Base-by-base conservation (phyloP, 2,797 vertebrate species). In the Darevskia nairensis region DNA sequence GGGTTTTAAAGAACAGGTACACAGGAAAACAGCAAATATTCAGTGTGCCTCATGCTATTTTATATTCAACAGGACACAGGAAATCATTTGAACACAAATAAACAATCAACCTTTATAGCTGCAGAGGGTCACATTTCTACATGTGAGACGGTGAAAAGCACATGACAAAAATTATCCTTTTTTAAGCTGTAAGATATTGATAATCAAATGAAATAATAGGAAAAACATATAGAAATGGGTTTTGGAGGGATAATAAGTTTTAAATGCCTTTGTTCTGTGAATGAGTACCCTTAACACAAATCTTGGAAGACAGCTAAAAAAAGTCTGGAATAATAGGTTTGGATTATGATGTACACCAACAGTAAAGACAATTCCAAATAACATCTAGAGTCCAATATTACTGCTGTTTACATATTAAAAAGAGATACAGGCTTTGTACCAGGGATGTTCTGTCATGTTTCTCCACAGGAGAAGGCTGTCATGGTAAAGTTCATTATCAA, bases 371-470 rank as follows among this genome's bases (percentile, higher is more conserved):
- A 96, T 96, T 95, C 94, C 96, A 96, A 96, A 97, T 97, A 96
- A 94, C 92, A 96, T 96, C 95, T 97, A 96, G 97, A 97, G 96
- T 97, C 97, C 97, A 96, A 97, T 97, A 97, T 98, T 97, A 95
- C 94, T 92, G 96, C 97, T 98, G 97, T 98, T 98, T 98, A 97
- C 97, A 97, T 97, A 96, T 96, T 97, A 97, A 96, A 96, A 97
- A 97, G 95, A 97, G 96, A 97, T 95, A 96, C 94, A 86, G 97
- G 96, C 96, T 97, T 97, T 97, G 97, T 98, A 98, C 97, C 94
- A 94, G 94, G 94, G 96, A 96, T 97, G 95, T 95, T 96, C 98
- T 98, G 98, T 98, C 98, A 98, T 98, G 98, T 98, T 98, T 97
- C 97, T 97, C 97, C 95, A 96, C 96, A 97, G 97, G 96, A 97